Evolutionary conservation across 1,140 invertebrate species (phyloP).

Genomic region (Drosophila truncata): DNA sequence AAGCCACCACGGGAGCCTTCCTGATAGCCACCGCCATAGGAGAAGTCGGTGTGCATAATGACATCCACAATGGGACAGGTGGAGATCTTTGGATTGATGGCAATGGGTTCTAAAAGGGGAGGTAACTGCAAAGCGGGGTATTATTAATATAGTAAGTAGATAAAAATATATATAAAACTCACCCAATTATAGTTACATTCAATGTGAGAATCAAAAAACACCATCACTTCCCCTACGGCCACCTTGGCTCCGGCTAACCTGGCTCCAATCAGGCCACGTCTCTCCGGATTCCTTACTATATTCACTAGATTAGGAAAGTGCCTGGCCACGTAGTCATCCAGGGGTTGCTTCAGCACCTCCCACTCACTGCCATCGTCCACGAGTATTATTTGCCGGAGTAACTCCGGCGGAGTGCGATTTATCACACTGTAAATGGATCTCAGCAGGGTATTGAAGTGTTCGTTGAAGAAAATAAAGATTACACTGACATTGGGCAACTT

Average conservation of each 20-base stretch:
- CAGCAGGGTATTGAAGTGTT: conserved; percentile 94
- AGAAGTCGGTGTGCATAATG: conserved; percentile 91
- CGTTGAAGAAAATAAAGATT: conserved; percentile 97
- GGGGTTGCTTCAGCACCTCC: conserved; percentile 88
- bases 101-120: conserved; percentile 91
- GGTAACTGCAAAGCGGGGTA: conserved; percentile 86
- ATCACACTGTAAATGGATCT: conserved; percentile 94
- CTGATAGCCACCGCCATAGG: conserved; percentile 90
- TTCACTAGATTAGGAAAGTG: conserved; percentile 90
- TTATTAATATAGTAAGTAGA: background rate
- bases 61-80: conserved; percentile 95
- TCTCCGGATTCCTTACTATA: conserved; percentile 89
- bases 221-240: conserved; percentile 93
- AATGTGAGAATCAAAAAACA: conserved; percentile 97
- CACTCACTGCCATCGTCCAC: conserved; percentile 96
- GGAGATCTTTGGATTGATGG: conserved; percentile 89
- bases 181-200: conserved; percentile 94
- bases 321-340: conserved; percentile 91
- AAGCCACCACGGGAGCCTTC: conserved; percentile 93
- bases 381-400: conserved; percentile 95
- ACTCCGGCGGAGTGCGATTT: conserved; percentile 91
- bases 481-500: conserved; percentile 93
- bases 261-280: conserved; percentile 95
- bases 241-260: conserved; percentile 93
- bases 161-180: background rate